Evolutionary conservation across 2,888 invertebrate species (phyloP).

Genomic region (Aquatica leii): DNA sequence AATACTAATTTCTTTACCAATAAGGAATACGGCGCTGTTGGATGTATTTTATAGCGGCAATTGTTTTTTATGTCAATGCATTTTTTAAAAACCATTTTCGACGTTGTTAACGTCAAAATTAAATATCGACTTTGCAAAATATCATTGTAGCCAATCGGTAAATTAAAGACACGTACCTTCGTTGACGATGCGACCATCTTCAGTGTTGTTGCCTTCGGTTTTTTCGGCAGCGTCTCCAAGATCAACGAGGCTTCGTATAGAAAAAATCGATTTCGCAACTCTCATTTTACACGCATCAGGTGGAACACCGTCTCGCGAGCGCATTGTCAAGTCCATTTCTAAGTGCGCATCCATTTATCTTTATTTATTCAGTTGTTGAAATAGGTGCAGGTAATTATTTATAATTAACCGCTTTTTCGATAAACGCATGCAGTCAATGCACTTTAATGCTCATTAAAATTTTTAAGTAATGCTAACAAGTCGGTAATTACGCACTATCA

Average conservation of each 20-base stretch:
- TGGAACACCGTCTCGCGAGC: conserved; percentile 55
- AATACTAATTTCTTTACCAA: too few species aligned
- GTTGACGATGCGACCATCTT: conserved; percentile 40
- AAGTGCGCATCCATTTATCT: conserved; percentile 30
- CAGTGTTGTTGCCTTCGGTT: conserved; percentile 37
- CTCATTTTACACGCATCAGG: conserved; percentile 61
- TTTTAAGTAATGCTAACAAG: neutral
- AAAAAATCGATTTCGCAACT: conserved; percentile 68
- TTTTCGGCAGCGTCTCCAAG: conserved; percentile 60
- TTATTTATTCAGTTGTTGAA: conserved; percentile 7
- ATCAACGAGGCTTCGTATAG: conserved; percentile 67
- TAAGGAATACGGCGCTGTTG: too few species aligned
- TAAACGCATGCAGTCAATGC: conserved; percentile 16
- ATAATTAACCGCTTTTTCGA: neutral
- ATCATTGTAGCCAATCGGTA: too few species aligned
- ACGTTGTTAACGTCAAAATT: too few species aligned
- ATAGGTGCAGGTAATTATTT: conserved; percentile 13
- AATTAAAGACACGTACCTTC: conserved; percentile 46
- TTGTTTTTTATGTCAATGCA: too few species aligned
- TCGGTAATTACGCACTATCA: conserved; percentile 7
- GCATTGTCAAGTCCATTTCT: conserved; percentile 64
- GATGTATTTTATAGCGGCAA: too few species aligned
- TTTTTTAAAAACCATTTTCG: too few species aligned
- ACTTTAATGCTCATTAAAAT: conserved; percentile 7
- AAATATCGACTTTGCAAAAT: too few species aligned